These are phyloP conservation scores for Lycaon pictus DNA, from an alignment of 2,113 vertebrate genomes.

Conservation along the genomic window DNA sequence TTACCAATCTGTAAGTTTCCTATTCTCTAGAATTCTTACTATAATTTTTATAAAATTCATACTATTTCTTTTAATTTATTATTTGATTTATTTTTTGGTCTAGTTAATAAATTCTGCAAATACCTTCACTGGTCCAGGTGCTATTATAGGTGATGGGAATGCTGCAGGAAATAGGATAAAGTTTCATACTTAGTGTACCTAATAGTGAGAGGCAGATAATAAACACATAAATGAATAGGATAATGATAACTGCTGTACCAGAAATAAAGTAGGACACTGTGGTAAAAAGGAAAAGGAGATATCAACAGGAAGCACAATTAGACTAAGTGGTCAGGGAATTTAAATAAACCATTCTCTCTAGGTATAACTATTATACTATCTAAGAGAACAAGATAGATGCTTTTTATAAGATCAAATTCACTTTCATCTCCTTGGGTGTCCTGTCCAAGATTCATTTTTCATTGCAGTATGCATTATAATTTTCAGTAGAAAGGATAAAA, in stretches of 20 bases:
- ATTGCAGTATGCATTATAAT: background rate
- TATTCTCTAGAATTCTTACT: background rate
- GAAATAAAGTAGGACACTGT: background rate
- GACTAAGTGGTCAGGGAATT: background rate
- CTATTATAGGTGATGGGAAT: background rate
- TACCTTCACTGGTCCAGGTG: background rate
- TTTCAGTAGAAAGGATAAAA: background rate
- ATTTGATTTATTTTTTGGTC: background rate
- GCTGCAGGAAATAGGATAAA: background rate
- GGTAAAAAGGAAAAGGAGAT: background rate
- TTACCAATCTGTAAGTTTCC: background rate
- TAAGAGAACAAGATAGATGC: background rate
- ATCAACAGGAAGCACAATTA: background rate
- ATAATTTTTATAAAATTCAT: background rate
- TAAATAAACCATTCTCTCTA: background rate
- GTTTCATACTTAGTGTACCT: background rate
- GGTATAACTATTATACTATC: background rate
- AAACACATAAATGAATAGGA: background rate
- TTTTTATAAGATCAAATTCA: background rate
- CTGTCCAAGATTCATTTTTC: background rate
- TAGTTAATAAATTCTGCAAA: background rate
- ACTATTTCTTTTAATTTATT: background rate
- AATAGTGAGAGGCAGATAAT: background rate
- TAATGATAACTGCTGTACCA: background rate
- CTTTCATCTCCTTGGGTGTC: background rate